Percentiles rank a stretch among this genome's conserved stretches.
Evolutionary conservation across 2,113 vertebrate species (phyloP).

Genomic region (Periophthalmus modestus): DNA sequence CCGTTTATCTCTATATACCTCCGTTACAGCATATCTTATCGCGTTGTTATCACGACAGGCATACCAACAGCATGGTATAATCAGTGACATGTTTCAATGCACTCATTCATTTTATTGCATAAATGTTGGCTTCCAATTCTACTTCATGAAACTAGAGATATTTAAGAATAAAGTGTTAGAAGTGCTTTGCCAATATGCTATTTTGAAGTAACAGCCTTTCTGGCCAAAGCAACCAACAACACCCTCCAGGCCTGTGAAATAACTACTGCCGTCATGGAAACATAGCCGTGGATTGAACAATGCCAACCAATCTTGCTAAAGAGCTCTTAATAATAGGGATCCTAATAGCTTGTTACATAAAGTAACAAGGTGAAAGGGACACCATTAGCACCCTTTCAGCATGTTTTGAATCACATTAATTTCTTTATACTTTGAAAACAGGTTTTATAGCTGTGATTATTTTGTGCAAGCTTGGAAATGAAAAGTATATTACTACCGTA

Average conservation of each 20-base stretch:
- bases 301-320: constrained; percentile 44
- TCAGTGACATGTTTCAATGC: neutral
- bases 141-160: neutral
- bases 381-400: neutral
- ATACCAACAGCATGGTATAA: neutral
- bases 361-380: constrained; percentile 15
- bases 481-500: no score
- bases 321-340: constrained; percentile 31
- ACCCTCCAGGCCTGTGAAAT: constrained; percentile 21
- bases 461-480: no score
- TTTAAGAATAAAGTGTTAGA: constrained; percentile 7
- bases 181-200: constrained; percentile 12
- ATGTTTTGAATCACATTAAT: neutral
- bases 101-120: neutral
- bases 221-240: neutral
- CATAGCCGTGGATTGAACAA: constrained; percentile 32
- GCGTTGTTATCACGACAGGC: neutral
- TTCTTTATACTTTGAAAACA: neutral
- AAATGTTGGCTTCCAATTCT: neutral
- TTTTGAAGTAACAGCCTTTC: constrained; percentile 1
- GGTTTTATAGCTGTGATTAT: neutral
- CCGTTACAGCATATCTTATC: no score
- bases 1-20: no score
- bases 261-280: constrained; percentile 47
- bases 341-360: constrained; percentile 14